Percentiles rank a stretch among this genome's conserved stretches.
Conservation (phyloP, 2,797 vertebrate genomes). For the Siniperca undulata region DNA sequence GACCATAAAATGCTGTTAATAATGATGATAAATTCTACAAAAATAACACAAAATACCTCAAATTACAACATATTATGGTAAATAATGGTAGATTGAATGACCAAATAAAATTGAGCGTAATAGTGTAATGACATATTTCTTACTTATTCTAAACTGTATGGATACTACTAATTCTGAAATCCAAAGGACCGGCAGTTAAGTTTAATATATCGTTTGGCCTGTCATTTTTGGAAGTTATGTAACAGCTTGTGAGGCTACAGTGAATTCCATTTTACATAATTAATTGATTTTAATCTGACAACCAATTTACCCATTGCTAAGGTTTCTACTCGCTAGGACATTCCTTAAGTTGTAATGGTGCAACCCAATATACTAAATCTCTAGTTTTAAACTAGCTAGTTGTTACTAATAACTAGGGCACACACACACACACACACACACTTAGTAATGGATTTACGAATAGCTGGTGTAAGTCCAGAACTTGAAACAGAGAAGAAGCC, state of each 20-base stretch:
- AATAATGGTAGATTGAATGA: neutral
- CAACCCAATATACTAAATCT: constrained; percentile 24
- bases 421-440: neutral
- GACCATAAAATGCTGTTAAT: constrained; percentile 11
- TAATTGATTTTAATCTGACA: neutral
- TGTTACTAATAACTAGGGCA: neutral
- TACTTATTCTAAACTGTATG: too few relatives aligned
- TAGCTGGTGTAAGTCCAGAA: constrained; percentile 38
- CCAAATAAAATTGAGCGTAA: neutral
- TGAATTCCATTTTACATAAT: neutral
- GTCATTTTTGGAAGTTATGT: neutral
- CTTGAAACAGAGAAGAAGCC: neutral
- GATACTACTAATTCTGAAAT: too few relatives aligned
- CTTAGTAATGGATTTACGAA: constrained; percentile 16
- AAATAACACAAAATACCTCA: neutral
- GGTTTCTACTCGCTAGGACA: neutral
- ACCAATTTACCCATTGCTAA: neutral
- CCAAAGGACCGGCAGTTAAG: neutral
- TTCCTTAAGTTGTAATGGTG: constrained; percentile 27
- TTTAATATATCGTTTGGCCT: neutral
- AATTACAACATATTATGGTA: neutral
- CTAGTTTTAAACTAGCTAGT: constrained; percentile 10
- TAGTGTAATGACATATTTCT: neutral
- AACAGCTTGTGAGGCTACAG: neutral
- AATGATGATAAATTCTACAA: neutral